A percentile compares a stretch with the other conserved stretches of the same genome.
Evolutionary conservation across 2,113 vertebrate species (phyloP).

Genomic region (Eolophus roseicapilla): DNA sequence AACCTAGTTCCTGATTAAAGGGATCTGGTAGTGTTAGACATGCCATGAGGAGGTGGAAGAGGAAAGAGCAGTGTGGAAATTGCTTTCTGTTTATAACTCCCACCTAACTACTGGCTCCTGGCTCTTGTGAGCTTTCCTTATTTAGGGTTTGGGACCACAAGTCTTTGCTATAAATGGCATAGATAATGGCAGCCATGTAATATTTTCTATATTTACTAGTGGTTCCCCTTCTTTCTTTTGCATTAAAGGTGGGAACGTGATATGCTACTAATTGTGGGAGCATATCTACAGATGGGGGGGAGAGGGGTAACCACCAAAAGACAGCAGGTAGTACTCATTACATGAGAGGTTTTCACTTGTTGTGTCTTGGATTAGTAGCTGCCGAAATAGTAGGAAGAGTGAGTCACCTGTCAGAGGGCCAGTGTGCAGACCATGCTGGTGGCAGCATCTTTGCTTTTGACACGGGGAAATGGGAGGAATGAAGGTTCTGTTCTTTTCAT

Average conservation of each 20-base stretch:
- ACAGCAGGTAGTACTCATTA: not conserved
- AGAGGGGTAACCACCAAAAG: not conserved
- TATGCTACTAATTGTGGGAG: not conserved
- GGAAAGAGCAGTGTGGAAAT: not conserved
- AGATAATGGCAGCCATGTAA: not conserved
- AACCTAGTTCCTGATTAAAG: not conserved
- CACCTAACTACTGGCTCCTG: not conserved
- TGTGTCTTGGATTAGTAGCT: not conserved
- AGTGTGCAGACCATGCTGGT: not conserved
- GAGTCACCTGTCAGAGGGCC: not conserved
- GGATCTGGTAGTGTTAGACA: not conserved
- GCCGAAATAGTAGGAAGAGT: not conserved
- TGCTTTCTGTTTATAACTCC: not conserved
- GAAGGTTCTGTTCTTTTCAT: not conserved
- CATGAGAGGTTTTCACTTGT: not conserved
- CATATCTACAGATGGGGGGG: accelerated
- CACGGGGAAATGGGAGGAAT: accelerated
- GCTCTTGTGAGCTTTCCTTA: not conserved
- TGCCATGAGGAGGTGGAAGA: not conserved
- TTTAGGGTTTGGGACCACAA: not conserved
- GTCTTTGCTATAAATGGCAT: not conserved
- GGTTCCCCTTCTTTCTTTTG: not conserved
- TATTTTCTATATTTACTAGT: not conserved
- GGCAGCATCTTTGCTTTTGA: not conserved
- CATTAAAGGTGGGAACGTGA: not conserved